Base-by-base conservation (phyloP, 2,113 vertebrate genomes). In the Acrocephalus arundinaceus region DNA sequence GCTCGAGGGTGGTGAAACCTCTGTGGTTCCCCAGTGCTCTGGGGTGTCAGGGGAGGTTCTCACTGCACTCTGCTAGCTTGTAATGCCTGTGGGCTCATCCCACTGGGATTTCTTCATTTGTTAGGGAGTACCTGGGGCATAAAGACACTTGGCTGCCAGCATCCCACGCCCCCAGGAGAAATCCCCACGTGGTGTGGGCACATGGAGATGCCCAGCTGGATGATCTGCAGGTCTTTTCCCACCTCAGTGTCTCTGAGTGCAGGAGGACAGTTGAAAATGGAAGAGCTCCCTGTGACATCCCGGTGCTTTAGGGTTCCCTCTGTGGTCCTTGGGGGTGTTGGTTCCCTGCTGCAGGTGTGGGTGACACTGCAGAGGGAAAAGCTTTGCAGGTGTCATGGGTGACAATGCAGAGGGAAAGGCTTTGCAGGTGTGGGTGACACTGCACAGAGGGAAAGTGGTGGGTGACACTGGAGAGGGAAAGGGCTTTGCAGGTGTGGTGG, bases 91-190 rank as follows among this genome's bases (percentile, higher is more conserved):
- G 89, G 65, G 17, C n/a, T 90, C 61, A 11, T 48, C 77, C 57
- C 41, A 2, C 21, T 3, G 13, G 73, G 75, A 11, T 67, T 84
- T 48, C 61, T 71, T 77, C 4, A 0, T 49, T 6, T 1, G 0
- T 37, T 6, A 43, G 9, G 37, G 37, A 24, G 41, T 43, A n/a
- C 48, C 77, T 55, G 71, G 49, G 31, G 7, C 23, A 5, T 62
- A 14, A 48, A 77, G 72, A 33, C n/a, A 2, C 41, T 59, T 37
- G 86, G 17, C 65, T 86, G 65, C 55, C 49, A 39, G 24, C 59
- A 33, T 7, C 76, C 63, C 41, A 3, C 21, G n/a, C 31, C n/a
- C 39, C 6, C 10, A 9, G 89, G 67, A 21, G 72, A 62, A 81
- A 55, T 68, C 45, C 39, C 62, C 3, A 2, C 13, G 2, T 11